Conservation (phyloP, 2,113 vertebrate genomes). For the Oncorhynchus mykiss region DNA sequence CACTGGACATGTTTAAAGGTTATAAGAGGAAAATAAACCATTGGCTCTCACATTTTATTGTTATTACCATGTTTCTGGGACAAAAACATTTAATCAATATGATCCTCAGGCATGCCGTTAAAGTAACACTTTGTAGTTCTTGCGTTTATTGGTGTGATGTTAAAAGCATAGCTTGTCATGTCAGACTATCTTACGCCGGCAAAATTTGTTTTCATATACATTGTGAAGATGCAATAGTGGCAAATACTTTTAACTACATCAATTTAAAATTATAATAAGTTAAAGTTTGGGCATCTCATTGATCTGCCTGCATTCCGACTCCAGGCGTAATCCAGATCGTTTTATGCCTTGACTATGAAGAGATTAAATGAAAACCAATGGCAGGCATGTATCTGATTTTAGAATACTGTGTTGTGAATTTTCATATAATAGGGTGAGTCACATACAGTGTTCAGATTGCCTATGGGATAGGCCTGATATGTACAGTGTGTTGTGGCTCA, state of each 20-base stretch:
- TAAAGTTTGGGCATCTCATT: too few relatives aligned
- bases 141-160: constrained; percentile 52
- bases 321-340: too few relatives aligned
- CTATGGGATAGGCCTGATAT: constrained; percentile 5
- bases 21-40: constrained; percentile 86
- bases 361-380: neutral
- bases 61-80: constrained; percentile 78
- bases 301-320: too few relatives aligned
- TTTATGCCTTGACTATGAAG: constrained; percentile 2
- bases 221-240: constrained; percentile 25
- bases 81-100: constrained; percentile 80
- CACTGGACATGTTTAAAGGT: constrained; percentile 87
- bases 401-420: constrained; percentile 3
- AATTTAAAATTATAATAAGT: too few relatives aligned
- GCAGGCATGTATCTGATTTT: neutral
- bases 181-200: constrained; percentile 60
- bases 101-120: constrained; percentile 87
- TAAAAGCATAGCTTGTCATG: constrained; percentile 57
- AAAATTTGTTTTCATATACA: constrained; percentile 46
- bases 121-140: constrained; percentile 74
- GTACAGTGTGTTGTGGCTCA: neutral
- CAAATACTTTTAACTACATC: neutral
- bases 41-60: constrained; percentile 91
- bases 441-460: neutral
- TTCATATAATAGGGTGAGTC: neutral